Percentiles rank a stretch among this genome's conserved stretches.
These are phyloP conservation scores for Halictus quadricinctus DNA, from an alignment of 2,888 invertebrate genomes.

Conservation along the genomic window DNA sequence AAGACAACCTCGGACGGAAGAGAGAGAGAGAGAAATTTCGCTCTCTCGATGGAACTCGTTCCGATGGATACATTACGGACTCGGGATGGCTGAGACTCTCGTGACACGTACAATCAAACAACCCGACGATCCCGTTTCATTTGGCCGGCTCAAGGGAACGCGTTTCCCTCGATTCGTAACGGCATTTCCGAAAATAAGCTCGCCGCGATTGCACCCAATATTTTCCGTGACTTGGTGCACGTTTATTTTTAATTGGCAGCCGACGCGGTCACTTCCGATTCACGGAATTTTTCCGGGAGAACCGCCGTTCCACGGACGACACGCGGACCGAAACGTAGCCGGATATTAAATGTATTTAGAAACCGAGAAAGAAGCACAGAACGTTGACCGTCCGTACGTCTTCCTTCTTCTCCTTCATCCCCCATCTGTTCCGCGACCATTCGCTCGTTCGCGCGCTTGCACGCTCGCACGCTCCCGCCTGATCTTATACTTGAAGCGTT, in stretches of 20 bases:
- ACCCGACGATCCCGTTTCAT: conserved; percentile 11
- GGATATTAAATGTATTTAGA: conserved; percentile 63
- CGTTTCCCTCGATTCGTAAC: conserved; percentile 12
- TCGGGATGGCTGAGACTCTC: neutral
- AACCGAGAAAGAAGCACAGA: conserved; percentile 59
- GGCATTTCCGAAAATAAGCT: conserved; percentile 28
- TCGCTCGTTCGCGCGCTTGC: conserved; percentile 19
- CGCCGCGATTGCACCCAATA: neutral
- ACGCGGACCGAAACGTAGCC: conserved; percentile 2
- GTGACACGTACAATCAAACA: conserved; percentile 16
- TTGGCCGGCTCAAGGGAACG: conserved; percentile 4
- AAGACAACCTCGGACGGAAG: neutral
- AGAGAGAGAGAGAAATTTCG: neutral
- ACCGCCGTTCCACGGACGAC: neutral
- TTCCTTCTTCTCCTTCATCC: conserved; percentile 33
- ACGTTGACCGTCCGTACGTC: conserved; percentile 59
- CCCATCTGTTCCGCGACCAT: conserved; percentile 15
- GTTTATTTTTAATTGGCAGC: conserved; percentile 40
- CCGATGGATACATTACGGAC: neutral
- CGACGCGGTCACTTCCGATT: conserved; percentile 34
- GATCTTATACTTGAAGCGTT: conserved; percentile 43
- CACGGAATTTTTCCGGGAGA: conserved; percentile 4
- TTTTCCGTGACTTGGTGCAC: neutral
- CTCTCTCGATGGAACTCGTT: neutral
- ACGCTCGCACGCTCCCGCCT: conserved; percentile 8